These are phyloP conservation scores for Festucalex cinctus DNA, from an alignment of 2,113 vertebrate species.

Conservation along the genomic window DNA sequence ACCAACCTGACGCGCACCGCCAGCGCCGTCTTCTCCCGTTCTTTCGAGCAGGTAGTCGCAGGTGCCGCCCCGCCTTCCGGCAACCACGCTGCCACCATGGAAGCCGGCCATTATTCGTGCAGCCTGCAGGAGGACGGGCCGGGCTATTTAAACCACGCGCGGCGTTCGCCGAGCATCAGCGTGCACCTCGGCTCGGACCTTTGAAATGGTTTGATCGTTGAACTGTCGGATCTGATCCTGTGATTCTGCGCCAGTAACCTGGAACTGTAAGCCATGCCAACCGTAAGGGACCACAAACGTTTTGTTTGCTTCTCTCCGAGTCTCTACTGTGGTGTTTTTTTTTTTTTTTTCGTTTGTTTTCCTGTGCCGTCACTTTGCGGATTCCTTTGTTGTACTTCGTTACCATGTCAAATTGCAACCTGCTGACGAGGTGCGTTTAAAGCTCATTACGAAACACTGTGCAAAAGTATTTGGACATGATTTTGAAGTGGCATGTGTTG, in stretches of 20 bases:
- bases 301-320: conserved; percentile 13
- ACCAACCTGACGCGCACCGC: conserved; percentile 89
- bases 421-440: conserved; percentile 4
- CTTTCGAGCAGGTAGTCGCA: conserved; percentile 73
- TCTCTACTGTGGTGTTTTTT: conserved; percentile 22
- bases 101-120: conserved; percentile 86
- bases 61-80: conserved; percentile 62
- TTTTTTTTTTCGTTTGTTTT: conserved; percentile 17
- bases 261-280: conserved; percentile 68
- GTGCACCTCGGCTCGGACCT: conserved; percentile 87
- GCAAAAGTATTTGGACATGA: conserved; percentile 37
- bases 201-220: conserved; percentile 29
- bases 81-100: conserved; percentile 64
- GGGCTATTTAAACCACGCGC: conserved; percentile 78
- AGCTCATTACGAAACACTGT: conserved; percentile 32
- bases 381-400: conserved; percentile 14
- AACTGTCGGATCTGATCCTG: conserved; percentile 35
- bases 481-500: conserved; percentile 47
- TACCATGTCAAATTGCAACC: conserved; percentile 21
- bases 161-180: conserved; percentile 88
- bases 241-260: conserved; percentile 63
- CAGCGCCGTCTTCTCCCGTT: conserved; percentile 89
- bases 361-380: conserved; percentile 8
- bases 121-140: conserved; percentile 90
- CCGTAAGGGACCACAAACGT: conserved; percentile 24